These are phyloP conservation scores for Chaetura pelagica DNA, from an alignment of 2,113 vertebrate species.

Conservation along the genomic window DNA sequence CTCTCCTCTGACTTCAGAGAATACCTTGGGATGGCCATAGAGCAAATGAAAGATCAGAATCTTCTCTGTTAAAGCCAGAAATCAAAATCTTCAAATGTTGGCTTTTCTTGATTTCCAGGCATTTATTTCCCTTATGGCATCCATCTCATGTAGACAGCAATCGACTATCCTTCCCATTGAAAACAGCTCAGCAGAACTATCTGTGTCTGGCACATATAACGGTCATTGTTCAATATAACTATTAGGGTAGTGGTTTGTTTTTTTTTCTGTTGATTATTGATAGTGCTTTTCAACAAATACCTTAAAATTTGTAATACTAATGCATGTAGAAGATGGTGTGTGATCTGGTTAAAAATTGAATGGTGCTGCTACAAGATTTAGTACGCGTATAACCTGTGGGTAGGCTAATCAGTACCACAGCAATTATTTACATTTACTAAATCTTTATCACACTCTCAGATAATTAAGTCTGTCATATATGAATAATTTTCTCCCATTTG, in stretches of 20 bases:
- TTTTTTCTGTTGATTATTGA: not conserved
- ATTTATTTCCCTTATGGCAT: conserved; percentile 38
- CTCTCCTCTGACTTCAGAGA: conserved; percentile 36
- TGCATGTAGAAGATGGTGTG: not conserved
- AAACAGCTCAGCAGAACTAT: conserved; percentile 35
- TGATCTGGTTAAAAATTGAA: conserved; percentile 25
- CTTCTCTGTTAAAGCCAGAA: conserved; percentile 51
- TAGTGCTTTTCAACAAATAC: conserved; percentile 44
- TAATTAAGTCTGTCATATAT: not conserved
- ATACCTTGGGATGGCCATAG: conserved; percentile 43
- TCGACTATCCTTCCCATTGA: conserved; percentile 13
- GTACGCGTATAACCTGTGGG: not conserved
- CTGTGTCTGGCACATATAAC: conserved; percentile 3
- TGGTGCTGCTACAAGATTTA: not conserved
- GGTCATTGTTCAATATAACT: not conserved
- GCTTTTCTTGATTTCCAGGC: conserved; percentile 40
- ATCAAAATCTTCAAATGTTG: not conserved
- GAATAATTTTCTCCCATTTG: not conserved
- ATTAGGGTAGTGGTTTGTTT: not conserved
- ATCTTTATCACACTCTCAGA: not conserved
- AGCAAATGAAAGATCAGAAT: conserved; percentile 68
- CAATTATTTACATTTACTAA: conserved; percentile 24
- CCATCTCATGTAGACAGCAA: conserved; percentile 25
- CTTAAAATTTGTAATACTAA: conserved; percentile 42
- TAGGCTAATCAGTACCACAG: not conserved